Evolutionary conservation across 1,140 invertebrate genomes (phyloP), one percentile per base, ranked within the genome.

Genomic region (Neomicropteryx cornuta): DNA sequence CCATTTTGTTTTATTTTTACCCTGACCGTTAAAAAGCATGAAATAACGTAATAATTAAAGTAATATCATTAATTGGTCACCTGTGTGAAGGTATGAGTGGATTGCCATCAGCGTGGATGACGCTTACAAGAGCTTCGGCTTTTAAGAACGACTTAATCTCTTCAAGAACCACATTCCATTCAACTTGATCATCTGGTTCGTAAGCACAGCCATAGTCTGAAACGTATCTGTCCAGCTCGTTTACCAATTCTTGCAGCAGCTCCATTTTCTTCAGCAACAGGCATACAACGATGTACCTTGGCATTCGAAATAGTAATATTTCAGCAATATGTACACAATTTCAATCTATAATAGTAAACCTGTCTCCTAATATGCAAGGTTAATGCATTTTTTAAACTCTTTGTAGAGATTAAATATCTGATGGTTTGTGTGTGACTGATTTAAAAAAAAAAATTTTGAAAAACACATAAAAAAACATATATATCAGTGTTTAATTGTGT

Each of bases 221-320:
- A 62, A 89, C 86, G 62, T 89, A 85, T 52, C 83, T 83, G 49
- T 91, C 85, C 50, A 96, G 68, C 63, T 96, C 91, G 65, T 83
- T 78, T 27, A 96, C 85, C 41, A 97, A 67, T 60, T 97, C 93
- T 31, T 82, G 72, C 28, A 97, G 90, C 44, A 95, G 68, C 66
- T 94, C 93, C 78, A 94, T 90, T 60, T 90, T 90, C 63, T 93
- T 94, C 31, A 96, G 72, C 48, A 97, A 71, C 42, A 97, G 73
- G 67, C 91, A 95, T 11, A 97, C 93, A 18, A 97, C 91, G 51
- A 97, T 97, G 61, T 95, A 98, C 23, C 91, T 71, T n/a, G n/a
- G n/a, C n/a, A n/a, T n/a, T n/a, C n/a, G n/a, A n/a, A n/a, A n/a
- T n/a, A n/a, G n/a, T n/a, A n/a, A n/a, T n/a, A n/a, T n/a, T n/a